Evolutionary conservation across 2,888 invertebrate genomes (phyloP).

Genomic region (Lycocerus yunnanus): DNA sequence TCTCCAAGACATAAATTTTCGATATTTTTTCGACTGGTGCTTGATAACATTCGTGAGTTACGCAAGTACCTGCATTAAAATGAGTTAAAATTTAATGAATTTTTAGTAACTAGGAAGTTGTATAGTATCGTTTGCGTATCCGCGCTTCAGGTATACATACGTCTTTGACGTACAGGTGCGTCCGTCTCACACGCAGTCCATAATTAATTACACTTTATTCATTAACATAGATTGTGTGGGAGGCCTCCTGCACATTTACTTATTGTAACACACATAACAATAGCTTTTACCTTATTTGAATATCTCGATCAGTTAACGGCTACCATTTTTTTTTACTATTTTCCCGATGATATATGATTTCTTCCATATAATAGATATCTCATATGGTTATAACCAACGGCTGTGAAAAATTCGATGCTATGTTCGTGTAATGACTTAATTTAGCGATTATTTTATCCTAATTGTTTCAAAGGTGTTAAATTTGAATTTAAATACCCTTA

Average conservation of each 20-base stretch:
- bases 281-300: slow-evolving; percentile 31
- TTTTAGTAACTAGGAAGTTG: slow-evolving; percentile 12
- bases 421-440: neutral
- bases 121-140: slow-evolving; percentile 16
- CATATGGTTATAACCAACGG: neutral
- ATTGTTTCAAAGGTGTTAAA: neutral
- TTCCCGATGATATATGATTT: neutral
- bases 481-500: neutral
- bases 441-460: neutral
- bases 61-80: neutral
- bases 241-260: slow-evolving; percentile 34
- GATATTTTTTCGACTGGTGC: neutral
- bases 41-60: too few relatives aligned
- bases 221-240: slow-evolving; percentile 34
- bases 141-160: slow-evolving; percentile 27
- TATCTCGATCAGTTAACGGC: slow-evolving; percentile 31
- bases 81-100: slow-evolving; percentile 12
- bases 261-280: slow-evolving; percentile 25
- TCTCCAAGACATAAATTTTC: neutral
- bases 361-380: neutral
- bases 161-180: slow-evolving; percentile 30
- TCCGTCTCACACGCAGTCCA: slow-evolving; percentile 31
- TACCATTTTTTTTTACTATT: slow-evolving; percentile 20
- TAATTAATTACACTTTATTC: slow-evolving; percentile 33
- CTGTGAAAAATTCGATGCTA: neutral